Conservation (phyloP, 2,113 vertebrate genomes). For the Phylloscopus trochiloides region DNA sequence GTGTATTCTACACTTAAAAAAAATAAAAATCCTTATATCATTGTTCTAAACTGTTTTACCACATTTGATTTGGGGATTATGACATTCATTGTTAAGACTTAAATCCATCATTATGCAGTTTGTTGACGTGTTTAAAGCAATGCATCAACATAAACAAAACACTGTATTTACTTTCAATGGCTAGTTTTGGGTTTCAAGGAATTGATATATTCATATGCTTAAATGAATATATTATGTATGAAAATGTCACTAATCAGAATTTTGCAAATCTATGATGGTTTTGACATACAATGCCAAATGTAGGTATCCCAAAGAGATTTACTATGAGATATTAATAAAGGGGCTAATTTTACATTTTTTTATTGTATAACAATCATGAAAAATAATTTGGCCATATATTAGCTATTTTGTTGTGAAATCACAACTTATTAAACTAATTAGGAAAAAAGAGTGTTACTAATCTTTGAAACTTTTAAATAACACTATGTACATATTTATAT, state of each 20-base stretch:
- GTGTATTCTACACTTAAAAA: background rate
- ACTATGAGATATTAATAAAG: background rate
- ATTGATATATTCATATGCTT: background rate
- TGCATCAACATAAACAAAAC: background rate
- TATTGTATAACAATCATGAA: background rate
- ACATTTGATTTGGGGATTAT: conserved; percentile 27
- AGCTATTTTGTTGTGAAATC: background rate
- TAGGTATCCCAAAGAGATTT: background rate
- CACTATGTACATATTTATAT: background rate
- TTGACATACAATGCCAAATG: background rate
- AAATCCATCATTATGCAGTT: conserved; percentile 52
- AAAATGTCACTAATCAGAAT: background rate
- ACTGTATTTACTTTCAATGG: conserved; percentile 5
- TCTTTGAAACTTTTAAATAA: background rate
- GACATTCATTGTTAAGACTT: conserved; percentile 42
- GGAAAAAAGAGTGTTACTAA: background rate
- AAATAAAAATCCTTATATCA: background rate
- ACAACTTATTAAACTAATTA: background rate
- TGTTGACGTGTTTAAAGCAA: conserved; percentile 23
- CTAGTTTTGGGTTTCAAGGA: background rate
- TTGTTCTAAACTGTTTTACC: background rate
- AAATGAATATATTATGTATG: background rate
- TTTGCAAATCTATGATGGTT: background rate
- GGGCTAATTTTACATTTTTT: background rate
- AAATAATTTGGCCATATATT: background rate